Conservation (phyloP, 1,140 invertebrate species). For the Penaeus chinensis region DNA sequence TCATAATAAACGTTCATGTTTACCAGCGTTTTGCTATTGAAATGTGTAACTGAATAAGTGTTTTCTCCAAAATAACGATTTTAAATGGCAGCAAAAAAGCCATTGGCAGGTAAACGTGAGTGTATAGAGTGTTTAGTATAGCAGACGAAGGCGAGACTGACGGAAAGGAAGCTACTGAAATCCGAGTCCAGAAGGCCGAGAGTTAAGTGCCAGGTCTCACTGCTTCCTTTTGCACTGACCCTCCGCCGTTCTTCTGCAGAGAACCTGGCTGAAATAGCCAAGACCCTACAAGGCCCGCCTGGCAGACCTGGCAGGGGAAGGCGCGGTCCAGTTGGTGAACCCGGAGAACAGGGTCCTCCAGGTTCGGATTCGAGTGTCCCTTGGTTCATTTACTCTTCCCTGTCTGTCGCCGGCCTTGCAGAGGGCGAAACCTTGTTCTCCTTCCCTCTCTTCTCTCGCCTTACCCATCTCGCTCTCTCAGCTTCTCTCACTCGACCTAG, state of each 20-base stretch:
- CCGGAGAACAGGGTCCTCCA: conserved; percentile 54
- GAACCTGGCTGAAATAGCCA: conserved; percentile 59
- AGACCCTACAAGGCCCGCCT: conserved; percentile 57
- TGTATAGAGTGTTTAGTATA: too few species aligned
- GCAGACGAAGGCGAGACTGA: too few species aligned
- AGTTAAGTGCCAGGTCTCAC: not conserved
- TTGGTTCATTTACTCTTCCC: not conserved
- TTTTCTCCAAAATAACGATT: too few species aligned
- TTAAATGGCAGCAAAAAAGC: too few species aligned
- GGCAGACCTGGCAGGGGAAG: conserved; percentile 48
- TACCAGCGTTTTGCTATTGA: too few species aligned
- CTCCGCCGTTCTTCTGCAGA: conserved; percentile 36
- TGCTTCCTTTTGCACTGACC: not conserved
- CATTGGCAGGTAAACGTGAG: too few species aligned
- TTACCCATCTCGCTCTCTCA: too few species aligned
- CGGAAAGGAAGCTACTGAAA: too few species aligned
- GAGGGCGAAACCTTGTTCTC: not conserved
- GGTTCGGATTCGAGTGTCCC: conserved; percentile 38
- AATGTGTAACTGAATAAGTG: too few species aligned
- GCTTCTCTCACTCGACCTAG: too few species aligned
- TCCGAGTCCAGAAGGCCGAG: not conserved
- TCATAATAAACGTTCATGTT: too few species aligned
- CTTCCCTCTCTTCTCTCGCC: not conserved
- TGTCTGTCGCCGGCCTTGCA: not conserved
- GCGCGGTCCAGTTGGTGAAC: conserved; percentile 59